Base-by-base conservation (phyloP, 1,140 invertebrate genomes). In the Daktulosphaira vitifoliae region DNA sequence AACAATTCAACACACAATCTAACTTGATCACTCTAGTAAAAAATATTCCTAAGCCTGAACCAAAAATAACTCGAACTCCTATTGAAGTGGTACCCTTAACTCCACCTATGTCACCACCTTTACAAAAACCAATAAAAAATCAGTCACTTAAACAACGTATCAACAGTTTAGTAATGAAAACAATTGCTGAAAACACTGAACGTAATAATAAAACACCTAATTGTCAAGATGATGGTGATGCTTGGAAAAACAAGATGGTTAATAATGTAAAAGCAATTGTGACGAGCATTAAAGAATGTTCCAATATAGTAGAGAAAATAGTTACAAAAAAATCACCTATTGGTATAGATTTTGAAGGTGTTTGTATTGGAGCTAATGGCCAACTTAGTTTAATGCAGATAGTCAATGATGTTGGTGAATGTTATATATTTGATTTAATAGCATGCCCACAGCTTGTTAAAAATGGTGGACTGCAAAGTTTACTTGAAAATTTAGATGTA, bases 371-470 rank as follows among this genome's bases (percentile, higher is more conserved):
- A 2, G 75, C 84, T 0, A 90, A 89, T 72, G 90, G 88, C 15
- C 84, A 84, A 69, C 77, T 96, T 23, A 95, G 91, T 0, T 75
- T 95, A 22, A 80, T 95, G 69, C 90, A 95, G 76, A 83, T 96
- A 67, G 89, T 86, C 13, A 89, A 87, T 0, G 81, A 83, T 69
- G 79, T 81, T 46, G 88, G 89, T 18, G 84, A 85, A 72, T 84
- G 85, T 1, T 92, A 85, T 72, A 81, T 97, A 67, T 93, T 97
- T 74, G 95, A 98, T 78, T 80, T 97, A 39, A 82, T 92, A 69
- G 84, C 88, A 13, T 88, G 88, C 73, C 90, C 90, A 1, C 81
- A 80, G 66, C 82, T 97, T 72, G 79, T 96, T 50, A 77, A 78
- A 38, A 82, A 87, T 70, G 86, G 87, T 38, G 87, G 87, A 54